Evolutionary conservation across 92 coral and sea anemone species (phyloP), one percentile per base, ranked within the genome.

Genomic region (Paragorgia papillata): DNA sequence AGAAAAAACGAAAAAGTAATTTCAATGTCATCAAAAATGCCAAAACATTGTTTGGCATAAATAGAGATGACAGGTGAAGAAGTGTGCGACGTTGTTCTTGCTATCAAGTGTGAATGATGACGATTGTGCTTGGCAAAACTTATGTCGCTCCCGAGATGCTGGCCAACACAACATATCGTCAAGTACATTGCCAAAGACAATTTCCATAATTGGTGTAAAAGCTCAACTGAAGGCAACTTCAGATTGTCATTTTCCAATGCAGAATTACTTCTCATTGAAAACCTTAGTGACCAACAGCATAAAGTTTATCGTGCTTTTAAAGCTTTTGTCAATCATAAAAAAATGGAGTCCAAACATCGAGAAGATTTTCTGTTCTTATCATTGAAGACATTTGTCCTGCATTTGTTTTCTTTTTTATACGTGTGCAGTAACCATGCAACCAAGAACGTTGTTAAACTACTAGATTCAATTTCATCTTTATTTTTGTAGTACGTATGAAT

Each of bases 321-420:
- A 48, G 9, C 75, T 20, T 44, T 68, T 25, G 26, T 68, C 24
- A 68, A 68, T 9, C 59, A 49, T 49, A 22, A 68, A 49, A 13
- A 40, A 49, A 1, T 68, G 58, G 75, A 9, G 59, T 12, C 59
- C 60, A 8, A 49, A 68, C 34, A 19, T 28, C 35, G n/a, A 68
- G 39, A 44, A 44, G 13, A 27, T 68, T 17, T 37, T 49, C 21
- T 44, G 37, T 44, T 64, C 76, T 1, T 83, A 75, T 75, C 77
- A 51, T 44, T 76, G 30, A 75, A 83, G 28, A 83, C 83, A 10
- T 50, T 82, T 35, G 62, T 82, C 71, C 61, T 74, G 13, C n/a
- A n/a, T n/a, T n/a, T n/a, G n/a, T n/a, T n/a, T n/a, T n/a, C n/a
- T n/a, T n/a, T n/a, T n/a, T n/a, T n/a, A n/a, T n/a, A n/a, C n/a